Evolutionary conservation across 2,888 invertebrate genomes (phyloP).

Genomic region (Troglohyphantes excavatus): DNA sequence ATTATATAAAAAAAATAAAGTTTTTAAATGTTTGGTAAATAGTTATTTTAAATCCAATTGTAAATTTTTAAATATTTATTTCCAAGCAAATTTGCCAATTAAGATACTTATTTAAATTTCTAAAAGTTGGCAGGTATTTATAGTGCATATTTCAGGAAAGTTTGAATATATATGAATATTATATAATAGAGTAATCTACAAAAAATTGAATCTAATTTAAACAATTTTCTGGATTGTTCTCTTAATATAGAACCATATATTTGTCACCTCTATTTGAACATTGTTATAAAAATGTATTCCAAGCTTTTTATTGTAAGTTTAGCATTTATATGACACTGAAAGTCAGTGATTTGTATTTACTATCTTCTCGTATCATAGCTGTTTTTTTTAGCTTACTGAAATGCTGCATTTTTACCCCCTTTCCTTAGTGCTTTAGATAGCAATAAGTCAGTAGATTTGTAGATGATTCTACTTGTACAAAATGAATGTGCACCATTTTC

Average conservation of each 20-base stretch:
- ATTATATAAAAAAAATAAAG: too few species aligned
- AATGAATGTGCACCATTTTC: not conserved
- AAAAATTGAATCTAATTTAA: not conserved
- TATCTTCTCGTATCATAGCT: not conserved
- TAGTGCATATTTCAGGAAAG: too few species aligned
- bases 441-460: conserved; percentile 45
- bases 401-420: conserved; percentile 59
- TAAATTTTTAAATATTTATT: too few species aligned
- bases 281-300: conserved; percentile 41
- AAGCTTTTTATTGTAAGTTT: conserved; percentile 37
- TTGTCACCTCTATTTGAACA: conserved; percentile 71
- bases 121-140: too few species aligned
- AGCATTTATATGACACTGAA: conserved; percentile 22
- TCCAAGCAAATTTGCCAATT: too few species aligned
- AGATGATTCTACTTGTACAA: not conserved
- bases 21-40: too few species aligned
- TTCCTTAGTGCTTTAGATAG: conserved; percentile 23
- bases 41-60: too few species aligned
- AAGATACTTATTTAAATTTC: too few species aligned
- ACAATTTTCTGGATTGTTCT: not conserved
- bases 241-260: conserved; percentile 53
- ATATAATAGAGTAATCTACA: not conserved
- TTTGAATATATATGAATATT: too few species aligned
- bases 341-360: conserved; percentile 20
- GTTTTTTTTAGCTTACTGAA: conserved; percentile 31